Conservation (phyloP, 92 coral and sea anemone genomes). For the Blastomussa wellsi region DNA sequence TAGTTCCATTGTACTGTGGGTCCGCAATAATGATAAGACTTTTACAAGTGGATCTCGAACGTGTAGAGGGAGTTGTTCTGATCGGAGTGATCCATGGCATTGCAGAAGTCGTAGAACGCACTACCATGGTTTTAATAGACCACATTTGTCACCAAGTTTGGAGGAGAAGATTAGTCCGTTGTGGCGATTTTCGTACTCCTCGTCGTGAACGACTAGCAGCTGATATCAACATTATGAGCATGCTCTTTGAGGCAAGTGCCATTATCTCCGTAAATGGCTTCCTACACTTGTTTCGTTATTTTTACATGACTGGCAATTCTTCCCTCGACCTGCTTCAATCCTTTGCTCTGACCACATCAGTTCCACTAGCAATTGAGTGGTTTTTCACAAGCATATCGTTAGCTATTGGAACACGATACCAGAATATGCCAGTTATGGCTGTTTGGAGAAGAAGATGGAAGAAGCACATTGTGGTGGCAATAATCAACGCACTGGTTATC, state of each 20-base stretch:
- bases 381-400: neutral
- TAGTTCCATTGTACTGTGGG: neutral
- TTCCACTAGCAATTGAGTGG: neutral
- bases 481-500: neutral
- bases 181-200: neutral
- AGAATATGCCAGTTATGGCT: neutral
- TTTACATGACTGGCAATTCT: neutral
- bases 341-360: neutral
- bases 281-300: neutral
- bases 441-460: neutral
- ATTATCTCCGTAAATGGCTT: neutral
- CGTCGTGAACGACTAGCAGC: neutral
- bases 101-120: neutral
- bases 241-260: neutral
- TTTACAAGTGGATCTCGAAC: neutral
- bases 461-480: neutral
- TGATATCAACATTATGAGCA: neutral
- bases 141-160: neutral
- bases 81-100: constrained; percentile 12
- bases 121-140: neutral
- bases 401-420: neutral
- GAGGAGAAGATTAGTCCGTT: neutral
- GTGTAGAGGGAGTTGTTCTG: neutral
- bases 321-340: neutral
- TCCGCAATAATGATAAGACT: neutral